Evolutionary conservation across 1,140 invertebrate genomes (phyloP), one percentile per base, ranked within the genome.

Genomic region (Brachionus calyciflorus): DNA sequence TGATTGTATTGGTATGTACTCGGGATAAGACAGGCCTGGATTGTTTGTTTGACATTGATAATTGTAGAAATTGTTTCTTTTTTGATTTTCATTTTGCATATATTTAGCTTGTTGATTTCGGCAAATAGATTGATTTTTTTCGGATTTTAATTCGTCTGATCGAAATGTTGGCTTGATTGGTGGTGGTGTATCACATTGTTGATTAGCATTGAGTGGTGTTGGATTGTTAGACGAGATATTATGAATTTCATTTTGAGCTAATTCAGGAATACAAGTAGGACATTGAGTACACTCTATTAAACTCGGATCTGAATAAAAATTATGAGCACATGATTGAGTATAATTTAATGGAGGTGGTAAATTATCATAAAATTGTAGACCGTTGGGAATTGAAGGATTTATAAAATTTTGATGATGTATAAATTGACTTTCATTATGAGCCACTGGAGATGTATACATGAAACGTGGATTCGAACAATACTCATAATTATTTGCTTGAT

Each of bases 171-270:
- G 37, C 3, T 41, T 41, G 19, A 65, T 44, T 6, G 60, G 60
- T 24, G 60, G 60, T 26, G 60, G 60, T 7, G 60, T 65, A 24
- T 65, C 60, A 44, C 60, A 65, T 37, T 37, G 57, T 9, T 63
- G 33, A 46, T 46, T 46, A 7, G 3, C 5, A 46, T 46, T 4
- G 3, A 46, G 3, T 3, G 44, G 44, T 12, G 60, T 24, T 65
- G 41, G 60, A 14, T 37, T 44, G 2, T 33, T 60, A 17, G 55
- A 33, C 30, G 55, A 60, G 14, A 60, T 19, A 37, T n/a, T n/a
- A n/a, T n/a, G n/a, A n/a, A 60, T 19, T 9, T 60, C 55, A 37
- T 40, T 60, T 60, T 60, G 55, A 4, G 21, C 12, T 10, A 7
- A 9, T 1, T 60, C 55, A 33, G 33, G 55, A 17, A 19, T 60